Evolutionary conservation across 2,797 vertebrate species (phyloP), one percentile per base, ranked within the genome.

Genomic region (Chelonia mydas): DNA sequence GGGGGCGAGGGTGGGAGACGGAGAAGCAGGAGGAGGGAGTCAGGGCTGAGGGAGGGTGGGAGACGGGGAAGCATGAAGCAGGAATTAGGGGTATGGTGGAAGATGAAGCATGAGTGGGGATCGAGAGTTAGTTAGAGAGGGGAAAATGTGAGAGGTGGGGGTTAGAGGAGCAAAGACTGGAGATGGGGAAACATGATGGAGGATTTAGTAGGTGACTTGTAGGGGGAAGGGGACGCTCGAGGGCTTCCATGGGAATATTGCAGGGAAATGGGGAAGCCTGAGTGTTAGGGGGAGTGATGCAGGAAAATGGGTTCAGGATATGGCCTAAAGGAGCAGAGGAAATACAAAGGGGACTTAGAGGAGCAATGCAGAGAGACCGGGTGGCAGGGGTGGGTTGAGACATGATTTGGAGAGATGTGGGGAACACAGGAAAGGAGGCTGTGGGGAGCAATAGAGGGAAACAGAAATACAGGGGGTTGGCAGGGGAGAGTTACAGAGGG

Each of bases 381-480:
- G 53, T 54, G 19, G n/a, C 19, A 53, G 11, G 11, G 17, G 21
- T 55, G 65, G 28, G 54, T 23, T 53, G 59, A 74, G 54, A 33
- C 91, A 77, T 89, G 91, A 76, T 74, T 74, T 84, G 91, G 92
- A 93, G 55, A 91, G 96, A 92, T 89, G 95, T 89, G 61, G 27
- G 91, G 45, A 28, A 77, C 74, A 37, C 37, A 21, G 45, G 74
- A 41, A 47, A 41, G 9, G 28, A 33, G 65, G 27, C 28, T 27
- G 25, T 7, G 6, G 77, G 11, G 77, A 50, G 15, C 45, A 33
- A 50, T 47, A 37, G 77, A 16, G 45, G 16, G 25, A 79, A 28
- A 79, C 9, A 50, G 77, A 28, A 31, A 50, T 27, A 61, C 21
- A 37, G 65, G 17, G 9, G 2, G 10, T 25, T 37, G 77, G 49